Evolutionary conservation across 2,113 vertebrate species (phyloP), one percentile per base, ranked within the genome.

Genomic region (Puma concolor): DNA sequence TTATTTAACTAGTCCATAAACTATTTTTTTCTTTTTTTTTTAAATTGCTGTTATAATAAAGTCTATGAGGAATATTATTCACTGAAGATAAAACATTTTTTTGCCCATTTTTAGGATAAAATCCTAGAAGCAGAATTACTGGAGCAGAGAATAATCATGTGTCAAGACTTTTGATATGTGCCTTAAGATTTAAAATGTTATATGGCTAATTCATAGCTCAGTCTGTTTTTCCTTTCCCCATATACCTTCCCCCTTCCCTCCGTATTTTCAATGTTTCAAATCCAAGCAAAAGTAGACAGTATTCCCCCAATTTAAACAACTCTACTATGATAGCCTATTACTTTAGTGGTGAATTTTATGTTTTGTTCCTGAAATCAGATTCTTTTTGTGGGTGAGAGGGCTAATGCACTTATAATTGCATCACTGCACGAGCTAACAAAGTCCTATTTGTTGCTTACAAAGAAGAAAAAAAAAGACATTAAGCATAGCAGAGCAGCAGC

Each of bases 401-500:
- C 48, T 97, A 80, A 23, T 85, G 27, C 38, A 60, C 23, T 97
- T 57, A 23, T 77, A 88, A 63, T 17, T 94, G 41, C 94, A 54
- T 85, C 77, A 84, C 31, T 90, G 79, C 54, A 44, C 16, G 80
- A 14, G 91, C 48, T 69, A 44, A 19, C 14, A 19, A 72, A 60
- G 50, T 94, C 94, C 76, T 97, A 25, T 93, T 94, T 96, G 74
- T 96, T 21, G 1, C 52, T 95, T 83, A 88, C 84, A 79, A 96
- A 96, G 48, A 31, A 87, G 63, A 91, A 72, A 31, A 66, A 71
- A 31, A 72, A 76, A 23, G 79, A 93, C 38, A 81, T 74, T 52
- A 77, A 44, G 44, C 21, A 88, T 89, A 81, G 17, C 57, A 19
- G 12, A 31, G 67, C 0, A 0, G 64, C 77, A 66, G 60, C 69